Conservation (phyloP, 2,888 invertebrate genomes). For the Polyommatus icarus region DNA sequence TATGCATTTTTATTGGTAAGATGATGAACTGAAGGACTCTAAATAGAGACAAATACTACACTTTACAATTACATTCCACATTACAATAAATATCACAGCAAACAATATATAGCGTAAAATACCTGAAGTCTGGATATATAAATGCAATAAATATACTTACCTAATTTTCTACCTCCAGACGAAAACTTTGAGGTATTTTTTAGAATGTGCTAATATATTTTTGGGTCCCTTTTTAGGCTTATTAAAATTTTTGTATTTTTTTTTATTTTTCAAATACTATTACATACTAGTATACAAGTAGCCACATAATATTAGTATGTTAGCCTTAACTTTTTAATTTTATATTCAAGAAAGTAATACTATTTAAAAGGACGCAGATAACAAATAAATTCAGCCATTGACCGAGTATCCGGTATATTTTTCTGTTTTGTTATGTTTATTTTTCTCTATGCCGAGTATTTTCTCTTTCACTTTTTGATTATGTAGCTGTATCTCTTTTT, state of each 20-base stretch:
- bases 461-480: no score
- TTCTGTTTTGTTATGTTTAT: no score
- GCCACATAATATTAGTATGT: background rate
- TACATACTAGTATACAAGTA: background rate
- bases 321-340: background rate
- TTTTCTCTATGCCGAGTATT: no score
- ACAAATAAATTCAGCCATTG: background rate
- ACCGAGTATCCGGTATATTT: no score
- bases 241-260: background rate
- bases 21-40: background rate
- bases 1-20: background rate
- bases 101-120: background rate
- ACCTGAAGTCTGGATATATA: slow-evolving; percentile 6
- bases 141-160: slow-evolving; percentile 1
- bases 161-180: slow-evolving; percentile 11
- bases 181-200: background rate
- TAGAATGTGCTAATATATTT: background rate
- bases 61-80: background rate
- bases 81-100: slow-evolving; percentile 12
- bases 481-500: no score
- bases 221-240: background rate
- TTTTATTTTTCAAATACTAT: background rate
- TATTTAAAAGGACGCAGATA: background rate
- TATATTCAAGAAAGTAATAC: background rate
- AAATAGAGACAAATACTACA: background rate